Evolutionary conservation across 2,888 invertebrate genomes (phyloP), one percentile per base, ranked within the genome.

Genomic region (Rhyacophila evoluta): DNA sequence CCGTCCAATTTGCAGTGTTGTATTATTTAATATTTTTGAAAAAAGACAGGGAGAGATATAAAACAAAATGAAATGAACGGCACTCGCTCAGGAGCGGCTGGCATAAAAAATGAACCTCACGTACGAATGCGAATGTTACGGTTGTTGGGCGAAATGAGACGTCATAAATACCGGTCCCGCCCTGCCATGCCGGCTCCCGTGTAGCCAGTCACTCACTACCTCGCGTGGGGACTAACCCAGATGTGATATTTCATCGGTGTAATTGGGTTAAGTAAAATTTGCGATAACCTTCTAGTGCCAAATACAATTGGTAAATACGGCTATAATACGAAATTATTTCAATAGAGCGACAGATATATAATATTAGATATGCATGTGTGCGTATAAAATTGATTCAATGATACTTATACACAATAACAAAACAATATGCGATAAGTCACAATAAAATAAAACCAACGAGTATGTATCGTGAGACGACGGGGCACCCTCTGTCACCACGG

Each of bases 161-260:
- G 55, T 55, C 55, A 55, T 55, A 55, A 55, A 55, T 25, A 55
- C 55, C 19, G 55, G 55, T 55, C 55, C 55, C 55, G 25, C 55
- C 55, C 55, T 55, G 55, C 55, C 55, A 2, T 10, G 55, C 1
- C 19, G 15, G 25, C 10, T 19, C 15, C 19, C 10, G 2, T 19
- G 10, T 12, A 10, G 55, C 55, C 29, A 33, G 29, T 33, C 29
- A 33, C 29, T 33, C 29, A 19, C 55, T 55, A 19, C 19, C 55
- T 55, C 55, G 55, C 55, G 55, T 55, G 55, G 55, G 55, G 55
- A 55, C 19, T 25, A 55, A 55, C 25, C 55, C 55, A 25, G 15
- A 19, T 55, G 55, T 55, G 55, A 55, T 55, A 55, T 55, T 55
- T 55, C 55, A 25, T 55, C 55, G 55, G 10, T 19, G 55, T 55